Conservation (phyloP, 2,113 vertebrate genomes). For the Argyrosomus japonicus region DNA sequence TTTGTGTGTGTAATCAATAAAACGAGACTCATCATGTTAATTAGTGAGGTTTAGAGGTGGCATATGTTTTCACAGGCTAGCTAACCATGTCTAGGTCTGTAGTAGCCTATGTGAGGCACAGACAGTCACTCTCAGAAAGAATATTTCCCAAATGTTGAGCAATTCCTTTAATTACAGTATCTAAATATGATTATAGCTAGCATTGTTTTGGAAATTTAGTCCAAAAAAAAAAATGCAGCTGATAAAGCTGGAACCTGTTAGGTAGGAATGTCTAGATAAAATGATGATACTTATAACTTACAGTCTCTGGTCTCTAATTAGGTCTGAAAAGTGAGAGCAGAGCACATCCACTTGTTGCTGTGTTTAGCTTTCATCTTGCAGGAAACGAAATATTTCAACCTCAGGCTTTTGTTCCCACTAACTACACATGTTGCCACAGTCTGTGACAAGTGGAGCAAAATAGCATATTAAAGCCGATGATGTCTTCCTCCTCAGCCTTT, state of each 20-base stretch:
- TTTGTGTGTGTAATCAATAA: background rate
- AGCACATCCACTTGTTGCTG: constrained; percentile 45
- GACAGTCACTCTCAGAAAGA: background rate
- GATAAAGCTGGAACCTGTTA: background rate
- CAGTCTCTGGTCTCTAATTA: constrained; percentile 49
- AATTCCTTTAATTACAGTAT: background rate
- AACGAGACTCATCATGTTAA: background rate
- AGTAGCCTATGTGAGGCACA: too few species aligned
- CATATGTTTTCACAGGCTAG: background rate
- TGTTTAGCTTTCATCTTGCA: constrained; percentile 42
- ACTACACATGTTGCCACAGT: constrained; percentile 44
- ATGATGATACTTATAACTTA: background rate
- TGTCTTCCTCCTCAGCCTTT: constrained; percentile 26
- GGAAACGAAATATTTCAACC: constrained; percentile 36
- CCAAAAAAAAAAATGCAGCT: background rate
- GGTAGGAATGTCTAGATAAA: background rate
- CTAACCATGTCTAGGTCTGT: background rate
- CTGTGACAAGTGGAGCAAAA: constrained; percentile 38
- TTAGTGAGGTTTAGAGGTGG: background rate
- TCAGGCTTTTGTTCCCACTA: constrained; percentile 47
- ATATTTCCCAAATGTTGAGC: background rate
- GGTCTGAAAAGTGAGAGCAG: constrained; percentile 27
- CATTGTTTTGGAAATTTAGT: background rate
- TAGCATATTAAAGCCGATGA: constrained; percentile 33
- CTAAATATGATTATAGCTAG: background rate